phyloP scores from a whole-genome alignment of 1,140 invertebrate species.

The Bombus waltoni region DNA sequence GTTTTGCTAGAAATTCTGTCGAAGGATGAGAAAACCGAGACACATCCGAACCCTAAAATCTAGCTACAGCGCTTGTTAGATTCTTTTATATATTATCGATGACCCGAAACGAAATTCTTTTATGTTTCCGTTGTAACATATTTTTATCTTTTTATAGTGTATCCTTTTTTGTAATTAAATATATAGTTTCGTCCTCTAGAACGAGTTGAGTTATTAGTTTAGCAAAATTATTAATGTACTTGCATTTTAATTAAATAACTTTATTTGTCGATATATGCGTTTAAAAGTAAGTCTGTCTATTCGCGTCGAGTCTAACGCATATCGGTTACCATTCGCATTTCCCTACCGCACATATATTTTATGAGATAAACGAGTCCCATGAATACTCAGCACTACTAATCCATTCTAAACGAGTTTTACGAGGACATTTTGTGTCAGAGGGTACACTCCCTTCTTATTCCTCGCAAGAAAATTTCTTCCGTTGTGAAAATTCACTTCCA shows the following conservation, averaged over 20 bases:
- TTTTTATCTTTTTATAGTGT: no score
- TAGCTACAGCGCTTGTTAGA: background rate
- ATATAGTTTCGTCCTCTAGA: no score
- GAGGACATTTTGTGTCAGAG: background rate
- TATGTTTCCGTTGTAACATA: no score
- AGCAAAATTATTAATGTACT: background rate
- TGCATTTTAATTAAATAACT: no score
- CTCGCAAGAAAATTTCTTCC: background rate
- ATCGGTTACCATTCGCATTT: no score
- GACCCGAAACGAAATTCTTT: background rate
- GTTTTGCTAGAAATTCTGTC: background rate
- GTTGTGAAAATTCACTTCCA: slow-evolving; percentile 9
- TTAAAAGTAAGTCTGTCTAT: no score
- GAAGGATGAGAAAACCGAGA: slow-evolving; percentile 16
- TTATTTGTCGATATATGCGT: no score
- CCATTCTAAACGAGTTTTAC: background rate
- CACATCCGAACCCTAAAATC: slow-evolving; percentile 4
- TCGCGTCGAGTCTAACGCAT: no score
- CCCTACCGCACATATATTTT: no score
- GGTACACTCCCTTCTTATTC: background rate
- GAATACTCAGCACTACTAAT: slow-evolving; percentile 1
- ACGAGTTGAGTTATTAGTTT: background rate
- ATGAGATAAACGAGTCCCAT: background rate
- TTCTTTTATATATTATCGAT: background rate
- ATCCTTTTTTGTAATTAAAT: background rate